Conservation (phyloP, 2,797 vertebrate species). For the Xenopus petersii region DNA sequence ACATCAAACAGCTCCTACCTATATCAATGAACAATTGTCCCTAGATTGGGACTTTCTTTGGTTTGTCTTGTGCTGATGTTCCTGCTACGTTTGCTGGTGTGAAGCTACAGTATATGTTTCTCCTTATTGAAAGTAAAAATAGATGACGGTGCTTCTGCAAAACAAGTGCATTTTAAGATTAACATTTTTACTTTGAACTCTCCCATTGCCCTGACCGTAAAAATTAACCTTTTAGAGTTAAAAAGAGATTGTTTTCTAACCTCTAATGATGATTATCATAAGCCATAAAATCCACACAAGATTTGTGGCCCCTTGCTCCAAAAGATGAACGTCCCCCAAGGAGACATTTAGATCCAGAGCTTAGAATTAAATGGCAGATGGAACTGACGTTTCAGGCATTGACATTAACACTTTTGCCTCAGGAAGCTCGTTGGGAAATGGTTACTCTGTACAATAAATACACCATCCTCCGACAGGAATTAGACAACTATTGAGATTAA, state of each 20-base stretch:
- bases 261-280: constrained; percentile 68
- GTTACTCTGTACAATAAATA: constrained; percentile 81
- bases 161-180: too few relatives aligned
- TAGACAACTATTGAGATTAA: constrained; percentile 84
- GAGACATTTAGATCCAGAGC: constrained; percentile 59
- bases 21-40: too few relatives aligned
- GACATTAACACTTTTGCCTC: constrained; percentile 73
- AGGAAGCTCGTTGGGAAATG: constrained; percentile 79
- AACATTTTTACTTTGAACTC: too few relatives aligned
- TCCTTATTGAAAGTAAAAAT: too few relatives aligned
- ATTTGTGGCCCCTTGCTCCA: constrained; percentile 59
- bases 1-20: too few relatives aligned
- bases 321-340: constrained; percentile 61
- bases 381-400: constrained; percentile 62
- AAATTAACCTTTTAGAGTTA: constrained; percentile 32
- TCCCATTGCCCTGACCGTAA: constrained; percentile 43
- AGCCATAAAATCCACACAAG: constrained; percentile 66
- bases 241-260: constrained; percentile 45
- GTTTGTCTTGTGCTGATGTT: too few relatives aligned
- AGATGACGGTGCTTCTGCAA: too few relatives aligned
- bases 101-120: too few relatives aligned
- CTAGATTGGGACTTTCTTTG: too few relatives aligned
- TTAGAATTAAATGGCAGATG: constrained; percentile 62
- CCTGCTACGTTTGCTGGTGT: too few relatives aligned
- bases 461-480: constrained; percentile 78